A percentile compares a stretch with the other conserved stretches of the same genome.
Evolutionary conservation across 2,888 invertebrate genomes (phyloP).

Genomic region (Callyntrura guangdongensis): DNA sequence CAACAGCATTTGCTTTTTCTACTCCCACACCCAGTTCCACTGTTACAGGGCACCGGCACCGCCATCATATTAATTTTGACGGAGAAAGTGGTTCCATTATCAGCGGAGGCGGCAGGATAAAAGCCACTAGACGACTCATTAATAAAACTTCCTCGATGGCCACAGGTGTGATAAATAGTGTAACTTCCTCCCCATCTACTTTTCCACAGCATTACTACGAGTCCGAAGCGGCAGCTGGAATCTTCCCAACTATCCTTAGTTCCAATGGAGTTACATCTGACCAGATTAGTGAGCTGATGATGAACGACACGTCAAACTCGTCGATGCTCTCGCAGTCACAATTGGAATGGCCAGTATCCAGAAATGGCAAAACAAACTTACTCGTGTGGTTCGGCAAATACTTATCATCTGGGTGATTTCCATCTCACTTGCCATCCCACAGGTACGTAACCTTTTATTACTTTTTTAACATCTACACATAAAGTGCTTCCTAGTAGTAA

Average conservation of each 20-base stretch:
- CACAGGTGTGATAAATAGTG: conserved; percentile 71
- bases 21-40: background rate
- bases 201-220: conserved; percentile 64
- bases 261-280: conserved; percentile 58
- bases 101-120: conserved; percentile 22
- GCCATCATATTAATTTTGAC: conserved; percentile 62
- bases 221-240: conserved; percentile 25
- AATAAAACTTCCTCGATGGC: conserved; percentile 68
- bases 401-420: conserved; percentile 86
- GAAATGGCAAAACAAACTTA: conserved; percentile 86
- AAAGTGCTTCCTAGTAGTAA: background rate
- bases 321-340: conserved; percentile 34
- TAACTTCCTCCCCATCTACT: conserved; percentile 47
- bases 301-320: conserved; percentile 69
- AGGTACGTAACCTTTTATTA: conserved; percentile 88
- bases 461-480: background rate
- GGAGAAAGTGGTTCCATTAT: conserved; percentile 35
- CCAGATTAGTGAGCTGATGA: conserved; percentile 64
- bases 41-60: conserved; percentile 46
- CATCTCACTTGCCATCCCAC: conserved; percentile 87
- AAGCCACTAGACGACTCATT: conserved; percentile 52
- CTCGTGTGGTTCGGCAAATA: conserved; percentile 86
- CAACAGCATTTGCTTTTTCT: conserved; percentile 12
- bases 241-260: conserved; percentile 46
- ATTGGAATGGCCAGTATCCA: conserved; percentile 85